Percentiles rank a stretch among this genome's conserved stretches.
These are phyloP conservation scores for Euphydryas editha DNA, from an alignment of 2,888 invertebrate genomes.

Conservation along the genomic window DNA sequence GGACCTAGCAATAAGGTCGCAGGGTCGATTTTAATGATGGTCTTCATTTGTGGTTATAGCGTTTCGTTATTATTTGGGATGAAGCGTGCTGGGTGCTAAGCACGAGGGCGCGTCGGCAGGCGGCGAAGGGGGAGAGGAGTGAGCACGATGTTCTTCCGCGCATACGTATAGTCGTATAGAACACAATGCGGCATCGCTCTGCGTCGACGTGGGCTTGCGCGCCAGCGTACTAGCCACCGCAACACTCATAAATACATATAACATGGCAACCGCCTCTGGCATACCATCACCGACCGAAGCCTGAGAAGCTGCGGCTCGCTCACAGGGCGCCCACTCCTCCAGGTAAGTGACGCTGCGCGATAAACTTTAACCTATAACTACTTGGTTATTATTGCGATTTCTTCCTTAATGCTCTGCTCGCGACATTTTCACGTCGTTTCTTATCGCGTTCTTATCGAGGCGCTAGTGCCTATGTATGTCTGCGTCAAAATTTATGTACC, in stretches of 20 bases:
- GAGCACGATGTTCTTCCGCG: slow-evolving; percentile 52
- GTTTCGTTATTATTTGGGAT: slow-evolving; percentile 19
- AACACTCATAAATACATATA: slow-evolving; percentile 65
- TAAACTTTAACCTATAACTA: slow-evolving; percentile 21
- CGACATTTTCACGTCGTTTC: slow-evolving; percentile 52
- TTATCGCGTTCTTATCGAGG: slow-evolving; percentile 51
- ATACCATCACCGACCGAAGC: slow-evolving; percentile 53
- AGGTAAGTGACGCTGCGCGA: slow-evolving; percentile 72
- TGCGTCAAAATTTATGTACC: neutral
- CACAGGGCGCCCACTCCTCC: slow-evolving; percentile 41
- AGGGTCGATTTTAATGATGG: neutral
- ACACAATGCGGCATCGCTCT: slow-evolving; percentile 73
- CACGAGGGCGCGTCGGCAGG: slow-evolving; percentile 23
- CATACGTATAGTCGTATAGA: slow-evolving; percentile 65
- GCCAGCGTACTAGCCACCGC: slow-evolving; percentile 64
- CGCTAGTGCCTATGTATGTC: slow-evolving; percentile 39
- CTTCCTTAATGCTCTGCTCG: slow-evolving; percentile 51
- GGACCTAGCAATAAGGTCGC: too few relatives aligned
- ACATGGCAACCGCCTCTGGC: slow-evolving; percentile 52
- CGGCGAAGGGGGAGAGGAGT: slow-evolving; percentile 39
- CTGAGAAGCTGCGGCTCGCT: slow-evolving; percentile 40
- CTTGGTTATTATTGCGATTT: slow-evolving; percentile 46
- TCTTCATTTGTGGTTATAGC: slow-evolving; percentile 19
- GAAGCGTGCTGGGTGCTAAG: slow-evolving; percentile 20
- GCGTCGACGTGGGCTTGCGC: slow-evolving; percentile 71